Percentiles rank a stretch among this genome's conserved stretches.
Conservation (phyloP, 2,888 invertebrate genomes). For the Sphaerophoria taeniata region DNA sequence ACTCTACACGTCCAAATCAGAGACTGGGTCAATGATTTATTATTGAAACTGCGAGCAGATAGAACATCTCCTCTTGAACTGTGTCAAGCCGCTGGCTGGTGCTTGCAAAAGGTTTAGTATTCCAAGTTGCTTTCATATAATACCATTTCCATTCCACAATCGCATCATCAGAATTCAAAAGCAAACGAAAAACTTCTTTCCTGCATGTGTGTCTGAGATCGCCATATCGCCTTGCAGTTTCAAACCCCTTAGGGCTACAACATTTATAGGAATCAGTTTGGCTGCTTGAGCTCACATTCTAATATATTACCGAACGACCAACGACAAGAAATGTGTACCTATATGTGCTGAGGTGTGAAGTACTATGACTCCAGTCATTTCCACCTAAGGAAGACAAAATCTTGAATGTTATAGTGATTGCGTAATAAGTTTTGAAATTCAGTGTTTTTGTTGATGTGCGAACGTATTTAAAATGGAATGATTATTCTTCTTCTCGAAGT, state of each 20-base stretch:
- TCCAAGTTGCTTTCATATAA: constrained; percentile 71
- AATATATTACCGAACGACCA: constrained; percentile 45
- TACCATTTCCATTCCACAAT: constrained; percentile 56
- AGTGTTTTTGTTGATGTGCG: constrained; percentile 38
- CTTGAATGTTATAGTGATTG: neutral
- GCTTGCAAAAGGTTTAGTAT: constrained; percentile 69
- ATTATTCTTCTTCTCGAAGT: neutral
- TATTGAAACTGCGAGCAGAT: constrained; percentile 64
- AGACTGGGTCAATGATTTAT: constrained; percentile 74
- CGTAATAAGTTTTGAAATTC: constrained; percentile 15
- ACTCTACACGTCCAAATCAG: constrained; percentile 73
- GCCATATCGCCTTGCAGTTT: constrained; percentile 49
- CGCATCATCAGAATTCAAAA: too few relatives aligned
- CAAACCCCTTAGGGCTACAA: constrained; percentile 48
- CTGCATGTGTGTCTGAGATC: constrained; percentile 47
- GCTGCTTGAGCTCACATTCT: constrained; percentile 17
- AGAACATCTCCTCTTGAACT: constrained; percentile 69
- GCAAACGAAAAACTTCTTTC: neutral
- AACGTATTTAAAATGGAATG: constrained; percentile 35
- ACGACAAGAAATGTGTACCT: constrained; percentile 1
- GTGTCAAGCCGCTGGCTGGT: constrained; percentile 69
- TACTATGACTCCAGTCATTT: neutral
- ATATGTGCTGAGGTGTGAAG: constrained; percentile 24
- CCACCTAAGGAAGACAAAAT: neutral
- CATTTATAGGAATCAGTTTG: constrained; percentile 46